These are phyloP conservation scores for Alloscopus bannaensis DNA, from an alignment of 2,888 invertebrate species.

Conservation along the genomic window DNA sequence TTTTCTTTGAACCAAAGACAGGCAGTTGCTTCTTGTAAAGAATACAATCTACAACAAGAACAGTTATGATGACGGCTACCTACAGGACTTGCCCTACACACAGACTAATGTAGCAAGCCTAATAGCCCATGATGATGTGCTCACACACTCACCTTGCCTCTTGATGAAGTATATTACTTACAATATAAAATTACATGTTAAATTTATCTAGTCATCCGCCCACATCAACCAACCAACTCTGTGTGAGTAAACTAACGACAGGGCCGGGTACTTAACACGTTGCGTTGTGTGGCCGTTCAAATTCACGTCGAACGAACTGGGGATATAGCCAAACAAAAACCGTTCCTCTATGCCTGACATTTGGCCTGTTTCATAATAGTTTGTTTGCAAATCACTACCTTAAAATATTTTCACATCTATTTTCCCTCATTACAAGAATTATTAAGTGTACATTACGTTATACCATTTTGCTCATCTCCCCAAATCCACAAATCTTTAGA, in stretches of 20 bases:
- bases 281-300: not conserved
- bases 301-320: not conserved
- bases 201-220: slow-evolving; percentile 18
- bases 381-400: not conserved
- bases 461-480: slow-evolving; percentile 4
- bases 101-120: not conserved
- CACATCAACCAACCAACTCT: slow-evolving; percentile 19
- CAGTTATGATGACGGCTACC: too few species aligned
- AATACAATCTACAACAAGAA: too few species aligned
- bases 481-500: not conserved
- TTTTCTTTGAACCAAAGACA: not conserved
- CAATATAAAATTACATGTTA: not conserved
- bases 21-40: too few species aligned
- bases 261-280: not conserved
- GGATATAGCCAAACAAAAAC: too few species aligned
- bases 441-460: not conserved
- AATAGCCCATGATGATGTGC: not conserved
- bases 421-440: slow-evolving; percentile 2
- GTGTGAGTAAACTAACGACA: not conserved
- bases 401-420: not conserved
- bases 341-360: too few species aligned
- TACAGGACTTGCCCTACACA: not conserved
- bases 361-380: too few species aligned
- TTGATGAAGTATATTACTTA: too few species aligned
- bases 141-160: too few species aligned